These are phyloP conservation scores for Nothocercus nigrocapillus DNA, from an alignment of 2,113 vertebrate species.

Conservation along the genomic window DNA sequence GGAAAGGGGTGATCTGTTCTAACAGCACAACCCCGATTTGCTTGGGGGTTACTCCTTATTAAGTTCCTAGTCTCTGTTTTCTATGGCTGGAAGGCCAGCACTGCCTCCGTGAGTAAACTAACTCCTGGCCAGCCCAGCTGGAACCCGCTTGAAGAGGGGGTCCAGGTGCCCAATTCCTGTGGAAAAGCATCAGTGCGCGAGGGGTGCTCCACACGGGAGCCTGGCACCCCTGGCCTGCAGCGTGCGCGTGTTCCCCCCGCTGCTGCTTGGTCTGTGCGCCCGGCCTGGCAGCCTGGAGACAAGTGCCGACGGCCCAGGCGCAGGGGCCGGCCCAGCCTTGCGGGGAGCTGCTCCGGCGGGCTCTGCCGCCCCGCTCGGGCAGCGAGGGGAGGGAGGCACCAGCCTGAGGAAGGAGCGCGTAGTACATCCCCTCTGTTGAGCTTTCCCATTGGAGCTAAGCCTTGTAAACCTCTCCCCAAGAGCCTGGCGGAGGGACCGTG, in stretches of 20 bases:
- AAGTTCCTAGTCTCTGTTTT: conserved; percentile 7
- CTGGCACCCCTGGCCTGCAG: background rate
- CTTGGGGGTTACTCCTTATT: background rate
- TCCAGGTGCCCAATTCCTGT: background rate
- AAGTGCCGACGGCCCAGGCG: background rate
- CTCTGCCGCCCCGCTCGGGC: background rate
- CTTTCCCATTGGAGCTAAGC: background rate
- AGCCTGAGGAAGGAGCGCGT: background rate
- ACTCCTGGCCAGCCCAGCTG: background rate
- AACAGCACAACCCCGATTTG: background rate
- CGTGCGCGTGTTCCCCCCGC: background rate
- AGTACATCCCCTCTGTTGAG: background rate
- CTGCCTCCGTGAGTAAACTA: background rate
- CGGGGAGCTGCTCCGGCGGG: background rate
- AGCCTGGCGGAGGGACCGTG: background rate
- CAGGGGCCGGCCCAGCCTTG: background rate
- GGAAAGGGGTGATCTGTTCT: background rate
- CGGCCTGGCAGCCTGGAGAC: background rate
- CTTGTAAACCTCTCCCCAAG: background rate
- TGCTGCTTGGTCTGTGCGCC: background rate
- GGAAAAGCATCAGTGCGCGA: background rate
- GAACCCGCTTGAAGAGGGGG: background rate
- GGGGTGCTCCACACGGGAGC: background rate
- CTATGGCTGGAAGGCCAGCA: background rate
- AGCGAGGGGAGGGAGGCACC: background rate